Base-by-base conservation (phyloP, 1,140 invertebrate genomes). In the Tetramorium simillimum region DNA sequence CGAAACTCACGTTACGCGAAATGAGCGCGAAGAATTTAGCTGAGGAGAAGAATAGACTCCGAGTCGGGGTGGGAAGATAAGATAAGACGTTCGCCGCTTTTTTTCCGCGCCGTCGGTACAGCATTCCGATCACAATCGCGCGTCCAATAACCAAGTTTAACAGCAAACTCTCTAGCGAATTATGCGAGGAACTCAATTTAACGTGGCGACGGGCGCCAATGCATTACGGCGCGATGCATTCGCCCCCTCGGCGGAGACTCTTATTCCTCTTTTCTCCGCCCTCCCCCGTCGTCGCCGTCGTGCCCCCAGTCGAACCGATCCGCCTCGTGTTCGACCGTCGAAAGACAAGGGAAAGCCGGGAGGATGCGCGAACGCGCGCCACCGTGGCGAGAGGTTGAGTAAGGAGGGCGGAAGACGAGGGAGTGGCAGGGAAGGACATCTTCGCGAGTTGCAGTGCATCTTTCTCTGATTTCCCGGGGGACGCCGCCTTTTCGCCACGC, bases 381-480 rank as follows among this genome's bases (percentile, higher is more conserved):
- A 12, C 18, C 21, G 12, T 16, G 16, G n/a, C n/a, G 51, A 58
- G 72, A n/a, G 28, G 2, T 51, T 12, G 58, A 58, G 40, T 14
- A 37, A 28, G 12, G 49, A 70, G 33, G 18, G 12, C 21, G 12
- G n/a, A 6, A 9, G 28, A 69, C 6, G 5, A 18, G 40, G 46
- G 49, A 43, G 67, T 37, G 37, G 33, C 9, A 56, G n/a, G 46
- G 70, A 73, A 49, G 69, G 76, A 73, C 73, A 43, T 43, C 40
- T 40, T 86, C 16, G 65, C 56, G 49, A 77, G 80, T 86, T 77
- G 90, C 81, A 91, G 86, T 91, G 90, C 90, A 91, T 91, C 90
- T 91, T 91, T 91, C 90, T 90, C 88, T 91, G 88, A 91, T 91
- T 91, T 91, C 90, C 90, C 90, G 67, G 16, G 90, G 88, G 90